phyloP scores from a whole-genome alignment of 2,113 vertebrate species.

The Amphiprion percula region DNA sequence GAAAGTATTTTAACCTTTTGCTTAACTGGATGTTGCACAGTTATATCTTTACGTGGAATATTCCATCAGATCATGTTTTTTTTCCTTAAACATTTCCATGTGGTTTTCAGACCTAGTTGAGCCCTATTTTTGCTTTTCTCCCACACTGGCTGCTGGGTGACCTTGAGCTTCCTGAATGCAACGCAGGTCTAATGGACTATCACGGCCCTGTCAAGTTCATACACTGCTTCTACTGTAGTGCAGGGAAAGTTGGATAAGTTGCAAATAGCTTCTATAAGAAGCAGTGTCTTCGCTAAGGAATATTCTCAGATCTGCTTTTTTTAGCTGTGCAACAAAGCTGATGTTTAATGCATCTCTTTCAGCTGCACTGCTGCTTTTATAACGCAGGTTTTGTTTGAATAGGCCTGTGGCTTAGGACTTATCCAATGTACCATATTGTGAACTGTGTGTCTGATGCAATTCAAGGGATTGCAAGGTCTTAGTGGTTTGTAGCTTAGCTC shows the following conservation, averaged over 20 bases:
- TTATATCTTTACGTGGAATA: conserved; percentile 21
- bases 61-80: not conserved
- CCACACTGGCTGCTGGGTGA: not conserved
- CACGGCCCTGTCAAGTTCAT: conserved; percentile 45
- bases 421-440: conserved; percentile 64
- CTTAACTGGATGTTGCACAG: conserved; percentile 11
- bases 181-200: conserved; percentile 36
- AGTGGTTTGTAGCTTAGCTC: conserved; percentile 54
- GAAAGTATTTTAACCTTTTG: conserved; percentile 31
- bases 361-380: conserved; percentile 53
- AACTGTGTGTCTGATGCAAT: conserved; percentile 61
- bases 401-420: conserved; percentile 63
- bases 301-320: conserved; percentile 53
- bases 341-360: conserved; percentile 51
- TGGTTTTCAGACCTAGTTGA: not conserved
- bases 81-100: not conserved
- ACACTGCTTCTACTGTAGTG: conserved; percentile 14
- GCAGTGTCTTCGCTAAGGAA: conserved; percentile 26
- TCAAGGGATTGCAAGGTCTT: conserved; percentile 52
- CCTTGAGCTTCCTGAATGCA: conserved; percentile 40
- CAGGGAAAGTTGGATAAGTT: conserved; percentile 33
- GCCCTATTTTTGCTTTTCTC: conserved; percentile 1
- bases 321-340: conserved; percentile 36
- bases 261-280: conserved; percentile 48
- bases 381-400: conserved; percentile 62